Percentiles rank a stretch among this genome's conserved stretches.
Conservation (phyloP, 2,113 vertebrate species). For the Mormoops blainvillei region DNA sequence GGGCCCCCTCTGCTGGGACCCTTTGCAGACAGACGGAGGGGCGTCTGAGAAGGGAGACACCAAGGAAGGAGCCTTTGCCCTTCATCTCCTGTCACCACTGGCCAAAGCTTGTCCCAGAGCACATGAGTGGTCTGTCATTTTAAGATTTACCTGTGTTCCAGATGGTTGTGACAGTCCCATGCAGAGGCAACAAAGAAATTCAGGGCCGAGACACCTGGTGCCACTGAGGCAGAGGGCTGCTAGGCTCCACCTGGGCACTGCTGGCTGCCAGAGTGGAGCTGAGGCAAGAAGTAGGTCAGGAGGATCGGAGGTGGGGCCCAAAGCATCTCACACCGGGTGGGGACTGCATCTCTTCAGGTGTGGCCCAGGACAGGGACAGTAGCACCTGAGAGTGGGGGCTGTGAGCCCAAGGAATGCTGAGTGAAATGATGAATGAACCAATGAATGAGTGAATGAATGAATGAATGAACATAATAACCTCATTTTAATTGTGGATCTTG, state of each 20-base stretch:
- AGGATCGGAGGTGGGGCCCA: neutral
- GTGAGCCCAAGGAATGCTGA: neutral
- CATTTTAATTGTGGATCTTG: rapidly evolving
- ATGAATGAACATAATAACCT: neutral
- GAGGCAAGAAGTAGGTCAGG: neutral
- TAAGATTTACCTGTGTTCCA: neutral
- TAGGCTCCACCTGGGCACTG: neutral
- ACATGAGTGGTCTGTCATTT: neutral
- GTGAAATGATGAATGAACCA: rapidly evolving
- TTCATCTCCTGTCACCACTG: neutral
- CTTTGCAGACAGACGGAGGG: too few species aligned
- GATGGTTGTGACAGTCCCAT: neutral
- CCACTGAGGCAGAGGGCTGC: neutral
- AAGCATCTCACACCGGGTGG: neutral
- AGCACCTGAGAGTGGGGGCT: rapidly evolving
- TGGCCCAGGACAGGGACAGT: neutral
- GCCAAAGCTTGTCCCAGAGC: neutral
- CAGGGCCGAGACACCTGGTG: neutral
- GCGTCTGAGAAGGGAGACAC: neutral
- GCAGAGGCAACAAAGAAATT: neutral
- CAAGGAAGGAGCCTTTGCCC: rapidly evolving
- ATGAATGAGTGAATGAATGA: rapidly evolving
- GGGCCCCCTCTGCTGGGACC: neutral
- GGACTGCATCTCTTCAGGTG: neutral
- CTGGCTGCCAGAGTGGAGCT: too few species aligned